Evolutionary conservation across 2,797 vertebrate genomes (phyloP).

Genomic region (Choloepus didactylus): DNA sequence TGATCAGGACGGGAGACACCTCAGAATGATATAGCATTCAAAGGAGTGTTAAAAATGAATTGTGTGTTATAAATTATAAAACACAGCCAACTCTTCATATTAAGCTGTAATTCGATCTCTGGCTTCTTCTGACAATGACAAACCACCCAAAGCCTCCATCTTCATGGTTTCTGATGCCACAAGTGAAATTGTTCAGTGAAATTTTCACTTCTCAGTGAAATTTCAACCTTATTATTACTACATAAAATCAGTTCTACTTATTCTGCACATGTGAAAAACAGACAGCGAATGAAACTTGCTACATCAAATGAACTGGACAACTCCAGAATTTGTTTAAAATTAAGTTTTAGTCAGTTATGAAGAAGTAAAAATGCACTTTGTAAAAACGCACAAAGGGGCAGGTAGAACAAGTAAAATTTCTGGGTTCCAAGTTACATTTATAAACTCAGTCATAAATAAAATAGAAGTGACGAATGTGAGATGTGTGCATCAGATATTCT

Average conservation of each 20-base stretch:
- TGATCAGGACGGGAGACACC: background rate
- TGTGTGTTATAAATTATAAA: constrained; percentile 61
- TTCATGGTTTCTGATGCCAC: constrained; percentile 1
- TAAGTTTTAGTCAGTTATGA: background rate
- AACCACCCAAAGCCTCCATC: constrained; percentile 49
- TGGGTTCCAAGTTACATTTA: background rate
- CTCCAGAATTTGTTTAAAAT: background rate
- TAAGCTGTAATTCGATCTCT: constrained; percentile 47
- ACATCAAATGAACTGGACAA: background rate
- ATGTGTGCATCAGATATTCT: fast-evolving
- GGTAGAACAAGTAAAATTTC: background rate
- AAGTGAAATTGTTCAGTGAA: background rate
- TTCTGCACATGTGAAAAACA: background rate
- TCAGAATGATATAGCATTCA: background rate
- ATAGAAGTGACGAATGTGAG: background rate
- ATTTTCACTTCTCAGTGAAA: background rate
- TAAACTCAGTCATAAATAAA: background rate
- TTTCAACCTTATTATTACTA: background rate
- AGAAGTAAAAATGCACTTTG: background rate
- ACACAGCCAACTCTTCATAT: background rate
- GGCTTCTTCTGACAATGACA: constrained; percentile 71
- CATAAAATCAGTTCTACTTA: background rate
- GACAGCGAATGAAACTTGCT: background rate
- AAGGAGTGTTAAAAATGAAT: constrained; percentile 49
- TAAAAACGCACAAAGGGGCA: background rate